Evolutionary conservation across 2,113 vertebrate species (phyloP).

Genomic region (Cyprinodon variegatus): DNA sequence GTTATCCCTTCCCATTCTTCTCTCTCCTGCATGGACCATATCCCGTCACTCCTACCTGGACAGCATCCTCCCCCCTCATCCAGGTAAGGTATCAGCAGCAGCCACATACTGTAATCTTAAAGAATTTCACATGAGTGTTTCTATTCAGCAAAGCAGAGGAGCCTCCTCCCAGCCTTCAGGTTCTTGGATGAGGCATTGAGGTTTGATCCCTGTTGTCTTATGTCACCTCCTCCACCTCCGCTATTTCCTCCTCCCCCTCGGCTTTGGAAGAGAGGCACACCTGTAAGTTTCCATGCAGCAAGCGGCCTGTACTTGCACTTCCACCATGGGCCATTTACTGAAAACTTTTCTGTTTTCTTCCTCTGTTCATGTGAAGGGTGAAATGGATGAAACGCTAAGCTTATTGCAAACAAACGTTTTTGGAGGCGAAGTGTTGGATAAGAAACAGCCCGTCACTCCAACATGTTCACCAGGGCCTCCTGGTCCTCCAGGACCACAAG

Average conservation of each 20-base stretch:
- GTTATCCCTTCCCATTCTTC: slow-evolving; percentile 83
- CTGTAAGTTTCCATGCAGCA: slow-evolving; percentile 76
- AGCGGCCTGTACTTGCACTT: no score
- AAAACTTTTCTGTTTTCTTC: background rate
- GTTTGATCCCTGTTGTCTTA: slow-evolving; percentile 80
- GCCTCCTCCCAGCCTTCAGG: slow-evolving; percentile 74
- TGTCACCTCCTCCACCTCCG: slow-evolving; percentile 86
- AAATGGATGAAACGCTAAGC: slow-evolving; percentile 34
- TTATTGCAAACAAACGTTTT: slow-evolving; percentile 27
- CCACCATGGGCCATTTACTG: background rate
- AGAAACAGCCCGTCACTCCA: slow-evolving; percentile 33
- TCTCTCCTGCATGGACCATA: slow-evolving; percentile 79
- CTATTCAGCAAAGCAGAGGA: background rate
- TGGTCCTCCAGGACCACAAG: slow-evolving; percentile 78
- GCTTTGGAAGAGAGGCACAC: slow-evolving; percentile 77
- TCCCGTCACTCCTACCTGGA: slow-evolving; percentile 76
- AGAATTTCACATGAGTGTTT: background rate
- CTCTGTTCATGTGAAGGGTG: background rate
- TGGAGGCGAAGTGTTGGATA: slow-evolving; percentile 24
- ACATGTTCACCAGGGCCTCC: slow-evolving; percentile 71
- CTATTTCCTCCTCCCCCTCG: slow-evolving; percentile 86
- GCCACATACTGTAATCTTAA: background rate
- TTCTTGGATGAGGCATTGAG: slow-evolving; percentile 81
- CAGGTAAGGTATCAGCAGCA: slow-evolving; percentile 74
- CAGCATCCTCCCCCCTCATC: slow-evolving; percentile 79